Conservation (phyloP, 92 coral and sea anemone species). For the Blastomussa wellsi region DNA sequence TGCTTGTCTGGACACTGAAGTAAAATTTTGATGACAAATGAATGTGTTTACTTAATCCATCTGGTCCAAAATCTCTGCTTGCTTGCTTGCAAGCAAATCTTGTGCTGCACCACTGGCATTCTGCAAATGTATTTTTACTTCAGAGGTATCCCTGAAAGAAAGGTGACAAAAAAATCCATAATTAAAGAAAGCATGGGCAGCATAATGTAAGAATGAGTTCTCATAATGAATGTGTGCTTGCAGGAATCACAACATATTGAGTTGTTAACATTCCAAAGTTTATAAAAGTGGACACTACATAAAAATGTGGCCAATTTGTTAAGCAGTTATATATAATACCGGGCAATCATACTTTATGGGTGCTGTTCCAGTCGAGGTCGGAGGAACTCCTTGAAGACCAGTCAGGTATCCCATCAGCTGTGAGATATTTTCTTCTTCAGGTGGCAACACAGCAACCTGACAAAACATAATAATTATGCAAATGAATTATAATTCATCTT, state of each 20-base stretch:
- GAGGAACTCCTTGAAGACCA: slow-evolving; percentile 72
- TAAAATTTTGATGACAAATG: background rate
- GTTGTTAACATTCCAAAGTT: too few species aligned
- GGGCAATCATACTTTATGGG: slow-evolving; percentile 67
- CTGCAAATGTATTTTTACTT: slow-evolving; percentile 14
- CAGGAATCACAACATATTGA: too few species aligned
- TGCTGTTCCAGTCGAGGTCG: slow-evolving; percentile 31
- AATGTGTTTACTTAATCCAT: slow-evolving; percentile 22
- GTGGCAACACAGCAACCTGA: slow-evolving; percentile 23
- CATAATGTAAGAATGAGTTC: too few species aligned
- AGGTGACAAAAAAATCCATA: background rate
- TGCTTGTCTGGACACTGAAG: background rate
- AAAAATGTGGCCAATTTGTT: too few species aligned
- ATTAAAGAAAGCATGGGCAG: too few species aligned
- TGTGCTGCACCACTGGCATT: slow-evolving; percentile 5
- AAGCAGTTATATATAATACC: too few species aligned
- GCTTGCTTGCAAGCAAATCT: slow-evolving; percentile 14
- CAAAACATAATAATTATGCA: background rate
- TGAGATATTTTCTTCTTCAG: slow-evolving; percentile 73
- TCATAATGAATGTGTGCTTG: too few species aligned
- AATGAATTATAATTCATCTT: too few species aligned
- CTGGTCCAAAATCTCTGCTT: slow-evolving; percentile 24
- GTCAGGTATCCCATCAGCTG: slow-evolving; percentile 91
- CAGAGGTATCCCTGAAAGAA: slow-evolving; percentile 10
- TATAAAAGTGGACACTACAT: too few species aligned